Conservation (phyloP, 2,888 invertebrate genomes). For the Halictus ligatus region DNA sequence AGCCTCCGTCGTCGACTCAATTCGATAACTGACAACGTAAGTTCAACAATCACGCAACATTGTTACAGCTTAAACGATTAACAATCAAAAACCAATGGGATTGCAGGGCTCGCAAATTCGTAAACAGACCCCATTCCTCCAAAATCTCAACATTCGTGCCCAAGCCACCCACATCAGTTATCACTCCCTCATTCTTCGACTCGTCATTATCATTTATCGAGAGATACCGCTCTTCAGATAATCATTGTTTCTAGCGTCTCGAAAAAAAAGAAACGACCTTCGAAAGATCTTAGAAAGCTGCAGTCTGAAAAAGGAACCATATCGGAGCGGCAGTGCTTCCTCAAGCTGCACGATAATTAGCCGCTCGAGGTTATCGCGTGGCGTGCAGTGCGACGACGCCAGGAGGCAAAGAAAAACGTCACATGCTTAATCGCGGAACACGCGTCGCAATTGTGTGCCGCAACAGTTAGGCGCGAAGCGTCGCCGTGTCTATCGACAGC, state of each 20-base stretch:
- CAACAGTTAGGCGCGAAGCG: not conserved
- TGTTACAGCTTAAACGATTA: too few species aligned
- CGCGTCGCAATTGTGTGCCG: slow-evolving; percentile 22
- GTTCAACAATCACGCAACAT: too few species aligned
- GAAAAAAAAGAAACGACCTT: not conserved
- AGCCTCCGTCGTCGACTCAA: too few species aligned
- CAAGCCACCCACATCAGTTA: too few species aligned
- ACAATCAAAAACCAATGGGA: too few species aligned
- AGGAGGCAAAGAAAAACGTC: slow-evolving; percentile 25
- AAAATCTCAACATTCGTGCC: too few species aligned
- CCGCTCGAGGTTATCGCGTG: slow-evolving; percentile 70
- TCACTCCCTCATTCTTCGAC: not conserved
- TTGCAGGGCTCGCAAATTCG: too few species aligned
- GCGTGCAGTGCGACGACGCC: slow-evolving; percentile 32
- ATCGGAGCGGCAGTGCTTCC: not conserved
- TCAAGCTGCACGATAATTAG: slow-evolving; percentile 64
- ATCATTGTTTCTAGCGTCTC: not conserved
- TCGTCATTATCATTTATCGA: not conserved
- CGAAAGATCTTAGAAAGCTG: not conserved
- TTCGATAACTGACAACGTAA: too few species aligned
- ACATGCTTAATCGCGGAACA: slow-evolving; percentile 54
- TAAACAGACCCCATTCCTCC: too few species aligned
- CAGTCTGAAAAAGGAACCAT: not conserved
- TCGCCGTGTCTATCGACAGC: not conserved
- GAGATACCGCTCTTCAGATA: not conserved